These are phyloP conservation scores for Tretioscincus oriximinensis DNA, from an alignment of 2,113 vertebrate species.

Conservation along the genomic window DNA sequence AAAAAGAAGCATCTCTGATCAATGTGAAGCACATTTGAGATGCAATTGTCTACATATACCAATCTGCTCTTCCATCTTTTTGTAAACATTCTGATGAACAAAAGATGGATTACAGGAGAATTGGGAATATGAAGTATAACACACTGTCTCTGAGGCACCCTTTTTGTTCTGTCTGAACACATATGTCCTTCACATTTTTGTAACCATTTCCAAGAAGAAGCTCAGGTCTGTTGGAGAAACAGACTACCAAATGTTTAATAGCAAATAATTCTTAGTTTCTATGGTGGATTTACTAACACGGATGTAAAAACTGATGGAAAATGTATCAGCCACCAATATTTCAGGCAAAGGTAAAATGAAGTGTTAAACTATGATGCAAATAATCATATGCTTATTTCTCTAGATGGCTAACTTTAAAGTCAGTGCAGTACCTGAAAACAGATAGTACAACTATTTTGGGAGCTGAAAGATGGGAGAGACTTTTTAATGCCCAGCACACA, in stretches of 20 bases:
- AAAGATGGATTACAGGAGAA: too few species aligned
- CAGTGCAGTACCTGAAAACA: too few species aligned
- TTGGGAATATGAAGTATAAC: neutral
- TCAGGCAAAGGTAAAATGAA: neutral
- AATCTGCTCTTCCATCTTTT: too few species aligned
- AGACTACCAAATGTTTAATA: neutral
- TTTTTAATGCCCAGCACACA: neutral
- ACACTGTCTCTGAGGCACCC: too few species aligned
- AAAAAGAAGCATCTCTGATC: too few species aligned
- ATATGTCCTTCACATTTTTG: slow-evolving; percentile 9
- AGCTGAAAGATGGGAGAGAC: neutral
- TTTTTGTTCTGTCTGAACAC: too few species aligned
- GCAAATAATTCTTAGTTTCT: slow-evolving; percentile 4
- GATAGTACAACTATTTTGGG: too few species aligned
- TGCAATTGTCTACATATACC: too few species aligned
- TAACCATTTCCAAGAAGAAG: neutral
- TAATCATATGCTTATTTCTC: neutral
- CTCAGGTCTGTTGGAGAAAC: neutral
- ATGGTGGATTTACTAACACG: neutral
- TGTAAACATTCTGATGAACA: too few species aligned
- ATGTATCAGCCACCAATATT: neutral
- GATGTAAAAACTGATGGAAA: neutral
- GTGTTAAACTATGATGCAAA: too few species aligned
- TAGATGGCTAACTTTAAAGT: neutral
- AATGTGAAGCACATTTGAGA: too few species aligned